Conservation (phyloP, 2,888 invertebrate genomes). For the Sinodicranocentrus sp. region DNA sequence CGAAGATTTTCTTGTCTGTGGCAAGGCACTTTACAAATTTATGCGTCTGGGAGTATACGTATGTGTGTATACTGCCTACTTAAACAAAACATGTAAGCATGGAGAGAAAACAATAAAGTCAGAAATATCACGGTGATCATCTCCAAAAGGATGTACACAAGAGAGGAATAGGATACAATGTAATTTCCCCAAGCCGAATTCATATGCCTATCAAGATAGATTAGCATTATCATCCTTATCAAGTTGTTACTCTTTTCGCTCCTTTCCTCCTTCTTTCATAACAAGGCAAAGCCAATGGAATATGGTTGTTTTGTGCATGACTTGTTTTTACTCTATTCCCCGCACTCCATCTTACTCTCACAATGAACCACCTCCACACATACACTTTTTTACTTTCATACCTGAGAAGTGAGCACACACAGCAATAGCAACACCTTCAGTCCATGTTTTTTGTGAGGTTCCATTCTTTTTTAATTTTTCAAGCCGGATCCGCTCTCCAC, state of each 20-base stretch:
- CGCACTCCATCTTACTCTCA: too few relatives aligned
- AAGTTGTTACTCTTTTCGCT: conserved; percentile 23
- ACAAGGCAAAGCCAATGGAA: conserved; percentile 13
- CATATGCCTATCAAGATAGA: conserved; percentile 37
- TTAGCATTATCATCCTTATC: conserved; percentile 37
- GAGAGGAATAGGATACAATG: conserved; percentile 32
- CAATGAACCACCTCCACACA: neutral
- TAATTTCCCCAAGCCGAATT: conserved; percentile 44
- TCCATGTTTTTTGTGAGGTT: conserved; percentile 5
- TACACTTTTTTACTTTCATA: too few relatives aligned
- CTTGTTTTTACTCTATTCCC: conserved; percentile 7
- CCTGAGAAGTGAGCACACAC: too few relatives aligned
- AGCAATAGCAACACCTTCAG: conserved; percentile 10
- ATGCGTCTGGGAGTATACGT: too few relatives aligned
- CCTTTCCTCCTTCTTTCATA: neutral
- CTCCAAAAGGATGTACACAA: conserved; percentile 29
- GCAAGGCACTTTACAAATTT: too few relatives aligned
- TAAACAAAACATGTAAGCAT: too few relatives aligned
- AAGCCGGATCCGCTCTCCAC: conserved; percentile 9
- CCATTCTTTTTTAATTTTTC: conserved; percentile 13
- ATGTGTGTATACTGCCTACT: too few relatives aligned
- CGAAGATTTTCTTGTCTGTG: too few relatives aligned
- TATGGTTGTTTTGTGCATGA: neutral
- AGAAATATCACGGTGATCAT: too few relatives aligned
- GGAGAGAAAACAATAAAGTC: too few relatives aligned